Evolutionary conservation across 2,888 invertebrate genomes (phyloP), one percentile per base, ranked within the genome.

Genomic region (Meandrusa payeni): DNA sequence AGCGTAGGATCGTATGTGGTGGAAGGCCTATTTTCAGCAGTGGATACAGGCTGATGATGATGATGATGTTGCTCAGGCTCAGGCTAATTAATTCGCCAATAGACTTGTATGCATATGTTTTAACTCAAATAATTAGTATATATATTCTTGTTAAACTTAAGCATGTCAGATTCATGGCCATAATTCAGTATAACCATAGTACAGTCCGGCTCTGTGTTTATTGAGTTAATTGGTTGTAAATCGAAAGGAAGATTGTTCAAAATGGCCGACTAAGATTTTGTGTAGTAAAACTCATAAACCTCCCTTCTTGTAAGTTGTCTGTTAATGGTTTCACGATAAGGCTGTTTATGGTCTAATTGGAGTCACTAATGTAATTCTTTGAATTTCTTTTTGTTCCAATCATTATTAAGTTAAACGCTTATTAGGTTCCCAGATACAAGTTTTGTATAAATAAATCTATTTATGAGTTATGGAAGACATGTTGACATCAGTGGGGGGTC

Each of bases 201-300:
- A 66, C 66, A 72, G 64, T 55, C 63, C 62, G 66, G 66, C 66
- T 55, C 73, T 62, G 71, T 77, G 74, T 83, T 85, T 81, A 82
- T 79, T 73, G 69, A 74, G 63, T 68, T 85, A 85, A 85, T 85
- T 85, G 82, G 83, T 77, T 77, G 76, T 85, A 81, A 82, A 85
- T 80, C 66, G 71, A 61, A n/a, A 69, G 57, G 66, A 55, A 64
- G 76, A 80, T 81, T 80, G 78, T 79, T 78, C 56, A 64, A 76
- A 81, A 80, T 74, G 75, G 74, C 70, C 73, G 70, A 66, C 73
- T 69, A 73, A 77, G 74, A 85, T 86, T 85, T 83, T 70, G 69
- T 78, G 76, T 78, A 80, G 80, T 83, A 75, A 81, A 85, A 74
- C 78, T 78, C 79, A 83, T 85, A 86, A 86, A 86, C 83, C 83